Base-by-base conservation (phyloP, 2,888 invertebrate genomes). In the Harmothoe impar region DNA sequence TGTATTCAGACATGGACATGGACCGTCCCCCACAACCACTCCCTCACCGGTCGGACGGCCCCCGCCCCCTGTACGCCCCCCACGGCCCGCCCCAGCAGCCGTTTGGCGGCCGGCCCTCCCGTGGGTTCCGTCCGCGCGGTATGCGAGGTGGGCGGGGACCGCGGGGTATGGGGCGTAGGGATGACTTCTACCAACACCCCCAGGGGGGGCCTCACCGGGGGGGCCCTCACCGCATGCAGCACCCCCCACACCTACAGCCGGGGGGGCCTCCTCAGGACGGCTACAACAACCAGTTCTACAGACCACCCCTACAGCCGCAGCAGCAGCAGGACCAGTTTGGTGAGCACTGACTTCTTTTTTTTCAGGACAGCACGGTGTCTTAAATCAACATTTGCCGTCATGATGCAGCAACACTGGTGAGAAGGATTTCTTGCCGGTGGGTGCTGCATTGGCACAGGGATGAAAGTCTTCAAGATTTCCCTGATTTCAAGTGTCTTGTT, bases 1-100 rank as follows among this genome's bases (percentile, higher is more conserved):
- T 43, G 10, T 43, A 43, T 43, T 43, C 43, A 86, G 86, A 86
- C 52, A 86, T 86, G 86, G 86, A 86, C 20, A 12, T 29, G 25
- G 54, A 86, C 23, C 84, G 43, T 12, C 84, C 84, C 1, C 84
- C 84, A 23, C 88, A 52, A 33, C 52, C 29, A 0, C 72, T 33
- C 5, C 68, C 12, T 33, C 89, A 52, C 25, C 89, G 54, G 35
- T 54, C 5, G 12, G 54, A 89, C 10, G 86, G 29, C 7, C 86
- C 86, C 20, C 52, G 31, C 3, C 54, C n/a, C 35, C 52, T 88
- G 5, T 62, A 52, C 62, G 52, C 33, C 10, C 89, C 31, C 3
- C 29, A 54, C 68, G 68, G 56, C 7, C 89, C 25, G 31, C 89
- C 23, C n/a, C 89, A 23, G 43, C 43, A 43, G n/a, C 86, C 54